Conservation (phyloP, 1,140 invertebrate genomes). For the Agrilus planipennis region DNA sequence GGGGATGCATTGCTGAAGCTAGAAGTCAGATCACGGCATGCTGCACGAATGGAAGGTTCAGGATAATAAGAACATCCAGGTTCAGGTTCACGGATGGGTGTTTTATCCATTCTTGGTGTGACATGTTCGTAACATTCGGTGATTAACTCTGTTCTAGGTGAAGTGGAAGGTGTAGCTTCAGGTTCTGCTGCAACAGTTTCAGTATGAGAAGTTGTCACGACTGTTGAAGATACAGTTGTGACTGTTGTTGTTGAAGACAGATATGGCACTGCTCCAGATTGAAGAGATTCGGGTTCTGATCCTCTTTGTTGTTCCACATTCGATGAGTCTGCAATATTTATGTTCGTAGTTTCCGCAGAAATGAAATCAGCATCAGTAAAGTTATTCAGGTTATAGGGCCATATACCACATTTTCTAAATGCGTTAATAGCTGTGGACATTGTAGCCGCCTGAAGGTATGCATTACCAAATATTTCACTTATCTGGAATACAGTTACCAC, state of each 20-base stretch:
- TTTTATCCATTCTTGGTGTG: background rate
- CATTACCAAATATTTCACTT: slow-evolving; percentile 14
- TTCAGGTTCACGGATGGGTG: too few species aligned
- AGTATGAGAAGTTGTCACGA: background rate
- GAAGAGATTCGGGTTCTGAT: too few species aligned
- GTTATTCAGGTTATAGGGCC: slow-evolving; percentile 11
- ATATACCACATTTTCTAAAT: slow-evolving; percentile 14
- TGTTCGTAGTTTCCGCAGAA: slow-evolving; percentile 9
- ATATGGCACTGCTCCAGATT: too few species aligned
- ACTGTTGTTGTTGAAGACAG: too few species aligned
- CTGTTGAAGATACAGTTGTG: background rate
- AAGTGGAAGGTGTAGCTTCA: background rate
- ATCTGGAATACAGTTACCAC: slow-evolving; percentile 18
- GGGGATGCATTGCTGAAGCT: background rate
- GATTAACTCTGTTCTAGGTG: background rate
- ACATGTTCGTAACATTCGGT: background rate
- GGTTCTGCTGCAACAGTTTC: background rate
- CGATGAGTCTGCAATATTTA: too few species aligned
- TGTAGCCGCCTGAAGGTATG: slow-evolving; percentile 18
- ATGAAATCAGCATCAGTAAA: slow-evolving; percentile 16
- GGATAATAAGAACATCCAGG: too few species aligned
- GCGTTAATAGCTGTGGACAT: slow-evolving; percentile 18
- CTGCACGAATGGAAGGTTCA: too few species aligned
- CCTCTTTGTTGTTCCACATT: too few species aligned
- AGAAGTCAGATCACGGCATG: too few species aligned